Percentiles rank a stretch among this genome's conserved stretches.
Conservation (phyloP, 2,113 vertebrate genomes). For the Calonectris borealis region DNA sequence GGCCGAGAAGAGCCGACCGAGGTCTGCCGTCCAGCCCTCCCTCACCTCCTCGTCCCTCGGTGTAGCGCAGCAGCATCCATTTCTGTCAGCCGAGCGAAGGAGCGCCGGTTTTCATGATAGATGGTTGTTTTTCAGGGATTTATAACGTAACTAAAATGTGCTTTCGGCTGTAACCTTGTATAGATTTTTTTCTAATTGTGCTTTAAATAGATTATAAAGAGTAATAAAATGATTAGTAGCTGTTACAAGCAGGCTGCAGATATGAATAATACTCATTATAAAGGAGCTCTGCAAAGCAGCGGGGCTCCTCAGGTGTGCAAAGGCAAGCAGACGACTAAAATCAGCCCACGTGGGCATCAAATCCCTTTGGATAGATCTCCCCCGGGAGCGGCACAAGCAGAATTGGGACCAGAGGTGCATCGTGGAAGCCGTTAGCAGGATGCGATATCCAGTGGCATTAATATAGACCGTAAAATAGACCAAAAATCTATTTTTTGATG, state of each 20-base stretch:
- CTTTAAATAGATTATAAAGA: background rate
- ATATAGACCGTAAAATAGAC: background rate
- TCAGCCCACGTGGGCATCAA: background rate
- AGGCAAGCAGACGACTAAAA: background rate
- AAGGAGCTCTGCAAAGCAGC: background rate
- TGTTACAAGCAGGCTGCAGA: background rate
- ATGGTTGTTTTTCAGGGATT: background rate
- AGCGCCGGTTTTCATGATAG: fast-evolving
- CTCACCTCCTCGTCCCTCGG: fast-evolving
- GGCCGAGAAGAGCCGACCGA: background rate
- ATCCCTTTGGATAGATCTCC: background rate
- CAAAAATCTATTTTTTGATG: fast-evolving
- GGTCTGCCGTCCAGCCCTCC: background rate
- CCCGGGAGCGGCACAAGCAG: fast-evolving
- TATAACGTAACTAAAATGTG: background rate
- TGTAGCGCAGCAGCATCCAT: background rate
- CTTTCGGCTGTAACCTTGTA: background rate
- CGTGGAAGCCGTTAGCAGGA: fast-evolving
- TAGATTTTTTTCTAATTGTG: background rate
- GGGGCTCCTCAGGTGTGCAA: background rate
- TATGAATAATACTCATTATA: background rate
- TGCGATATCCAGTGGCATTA: background rate
- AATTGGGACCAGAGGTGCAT: too few relatives aligned
- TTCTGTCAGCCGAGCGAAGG: background rate
- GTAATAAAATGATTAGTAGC: conserved; percentile 1